Evolutionary conservation across 2,888 invertebrate species (phyloP), one percentile per base, ranked within the genome.

Genomic region (Athalia rosae): DNA sequence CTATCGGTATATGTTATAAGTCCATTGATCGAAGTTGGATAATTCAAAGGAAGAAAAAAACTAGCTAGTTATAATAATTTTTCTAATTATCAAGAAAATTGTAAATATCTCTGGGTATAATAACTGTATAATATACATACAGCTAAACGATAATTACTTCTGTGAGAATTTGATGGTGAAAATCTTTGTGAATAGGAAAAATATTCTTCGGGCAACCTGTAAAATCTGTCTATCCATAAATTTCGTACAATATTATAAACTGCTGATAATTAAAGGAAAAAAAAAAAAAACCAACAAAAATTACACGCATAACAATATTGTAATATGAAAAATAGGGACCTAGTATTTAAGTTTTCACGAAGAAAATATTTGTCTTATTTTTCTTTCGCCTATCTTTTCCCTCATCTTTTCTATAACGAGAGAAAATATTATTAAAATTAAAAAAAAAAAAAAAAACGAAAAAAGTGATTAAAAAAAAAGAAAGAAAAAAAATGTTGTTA

Each of bases 401-500:
- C 9, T 48, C 66, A 48, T 66, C 66, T 48, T 48, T 48, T 64
- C 13, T 9, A 48, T n/a, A 15, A 48, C 3, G 15, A 47, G 15
- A 15, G n/a, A 66, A 66, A 47, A 53, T 3, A 53, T 9, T 1
- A 28, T 28, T 28, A 53, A 53, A 9, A 59, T 59, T 5, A 11
- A 11, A 9, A 41, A 67, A 15, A 50, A 47, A n/a, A 53, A 53
- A 53, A 53, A 4, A n/a, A n/a, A 69, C 56, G 7, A 41, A n/a
- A 53, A 53, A 53, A 66, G 15, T 48, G 66, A 66, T 53, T n/a
- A 53, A 53, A n/a, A 11, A n/a, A 11, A 53, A 53, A n/a, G 11
- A 50, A 15, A 1, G 1, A 59, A 13, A 13, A 61, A 47, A 53
- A 58, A 77, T 71, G 53, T 71, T 71, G 63, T 76, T 79, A 79